Base-by-base conservation (phyloP, 2,113 vertebrate genomes). In the Prionailurus bengalensis region DNA sequence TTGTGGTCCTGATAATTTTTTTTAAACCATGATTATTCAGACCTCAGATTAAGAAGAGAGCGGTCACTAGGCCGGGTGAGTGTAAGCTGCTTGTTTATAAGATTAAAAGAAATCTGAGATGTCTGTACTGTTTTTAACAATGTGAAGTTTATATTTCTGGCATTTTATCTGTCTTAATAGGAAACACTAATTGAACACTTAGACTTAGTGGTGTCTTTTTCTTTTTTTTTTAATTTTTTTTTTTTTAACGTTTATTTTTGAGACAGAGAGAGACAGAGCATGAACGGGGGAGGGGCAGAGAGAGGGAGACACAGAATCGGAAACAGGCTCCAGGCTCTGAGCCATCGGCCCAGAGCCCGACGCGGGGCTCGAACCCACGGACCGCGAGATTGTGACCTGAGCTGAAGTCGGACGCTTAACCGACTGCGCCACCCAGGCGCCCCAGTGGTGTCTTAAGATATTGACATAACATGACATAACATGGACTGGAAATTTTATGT, bases 31-130 rank as follows among this genome's bases (percentile, higher is more conserved):
- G 31, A 12, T 33, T 92, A 3, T 84, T 93, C 39, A 63, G 33
- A 79, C 23, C 85, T 92, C 4, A 23, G 33, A 4, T 83, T 84
- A 92, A 70, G 55, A 86, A 86, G 45, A 48, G 27, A 88, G 5
- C n/a, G 94, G 84, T 27, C 19, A 29, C 1, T 91, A 36, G 96
- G 42, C 27, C 91, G 39, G 33, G 19, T 94, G 74, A 83, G 12
- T 63, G n/a, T 42, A 51, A 86, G 73, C 61, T 94, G 36, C n/a
- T 94, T 33, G 25, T 96, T 88, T 85, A 13, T 86, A 87, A 83
- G 42, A n/a, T 53, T 88, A 76, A 94, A 91, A 78, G n/a, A 92
- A 94, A 51, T 76, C 55, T 80, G 45, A 95, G 45, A 15, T 48
- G 31, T 70, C 12, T 92, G 0, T 70, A 33, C 12, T 48, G 0